Evolutionary conservation across 2,113 vertebrate genomes (phyloP).

Genomic region (Tor tambroides): DNA sequence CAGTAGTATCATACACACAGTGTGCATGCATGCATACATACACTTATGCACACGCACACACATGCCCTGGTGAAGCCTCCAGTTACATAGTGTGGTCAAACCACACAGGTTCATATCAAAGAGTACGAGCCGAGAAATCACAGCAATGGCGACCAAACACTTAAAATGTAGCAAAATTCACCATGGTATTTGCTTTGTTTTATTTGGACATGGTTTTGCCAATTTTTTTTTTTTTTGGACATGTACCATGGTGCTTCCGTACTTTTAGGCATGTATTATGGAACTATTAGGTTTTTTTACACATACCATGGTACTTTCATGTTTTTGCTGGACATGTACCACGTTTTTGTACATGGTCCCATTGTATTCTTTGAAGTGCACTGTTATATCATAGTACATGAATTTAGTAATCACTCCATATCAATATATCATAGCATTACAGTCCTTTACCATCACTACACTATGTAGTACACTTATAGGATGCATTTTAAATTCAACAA

Average conservation of each 20-base stretch:
- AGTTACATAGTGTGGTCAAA: conserved; percentile 25
- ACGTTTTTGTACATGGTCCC: background rate
- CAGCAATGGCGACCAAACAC: background rate
- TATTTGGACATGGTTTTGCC: background rate
- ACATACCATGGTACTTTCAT: background rate
- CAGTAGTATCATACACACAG: conserved; percentile 12
- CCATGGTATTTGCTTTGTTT: background rate
- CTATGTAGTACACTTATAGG: background rate
- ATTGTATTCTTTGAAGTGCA: background rate
- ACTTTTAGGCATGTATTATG: background rate
- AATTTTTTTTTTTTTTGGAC: background rate
- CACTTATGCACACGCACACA: background rate
- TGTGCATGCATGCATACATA: background rate
- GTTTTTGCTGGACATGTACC: background rate
- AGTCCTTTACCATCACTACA: background rate
- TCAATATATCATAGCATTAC: background rate
- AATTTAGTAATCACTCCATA: background rate
- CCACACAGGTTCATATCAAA: conserved; percentile 1
- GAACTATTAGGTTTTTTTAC: background rate
- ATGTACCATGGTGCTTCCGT: too few species aligned
- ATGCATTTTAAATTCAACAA: background rate
- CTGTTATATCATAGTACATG: background rate
- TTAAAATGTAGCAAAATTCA: background rate
- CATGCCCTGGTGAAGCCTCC: background rate
- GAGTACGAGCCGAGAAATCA: background rate